Evolutionary conservation across 2,888 invertebrate genomes (phyloP).

Genomic region (Boloria selene): DNA sequence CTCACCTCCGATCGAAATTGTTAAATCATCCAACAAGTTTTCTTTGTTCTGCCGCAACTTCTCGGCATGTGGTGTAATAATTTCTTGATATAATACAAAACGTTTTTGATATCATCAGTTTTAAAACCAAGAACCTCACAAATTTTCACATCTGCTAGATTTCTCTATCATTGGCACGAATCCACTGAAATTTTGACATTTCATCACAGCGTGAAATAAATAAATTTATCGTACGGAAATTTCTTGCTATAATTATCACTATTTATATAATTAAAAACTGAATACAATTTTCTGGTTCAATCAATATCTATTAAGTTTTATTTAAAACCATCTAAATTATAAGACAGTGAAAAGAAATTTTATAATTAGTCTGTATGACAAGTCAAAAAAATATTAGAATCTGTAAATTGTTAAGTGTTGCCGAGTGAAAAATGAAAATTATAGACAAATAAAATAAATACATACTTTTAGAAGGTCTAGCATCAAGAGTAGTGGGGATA

Average conservation of each 20-base stretch:
- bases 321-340: no score
- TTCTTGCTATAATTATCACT: background rate
- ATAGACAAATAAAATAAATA: no score
- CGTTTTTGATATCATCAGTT: constrained; percentile 53
- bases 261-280: no score
- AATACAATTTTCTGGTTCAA: no score
- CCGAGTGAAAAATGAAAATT: no score
- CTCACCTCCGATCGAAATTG: constrained; percentile 67
- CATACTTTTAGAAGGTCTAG: no score
- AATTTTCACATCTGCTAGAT: constrained; percentile 60
- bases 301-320: no score
- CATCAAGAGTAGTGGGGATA: no score
- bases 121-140: constrained; percentile 54
- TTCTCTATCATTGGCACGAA: constrained; percentile 68
- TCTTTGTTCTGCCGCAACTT: constrained; percentile 38
- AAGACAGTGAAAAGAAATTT: no score
- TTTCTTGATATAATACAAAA: constrained; percentile 43
- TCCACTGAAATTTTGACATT: constrained; percentile 78
- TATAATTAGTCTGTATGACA: no score
- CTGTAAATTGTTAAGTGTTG: no score
- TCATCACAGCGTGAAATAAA: constrained; percentile 58
- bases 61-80: constrained; percentile 40
- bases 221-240: constrained; percentile 32
- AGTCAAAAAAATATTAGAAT: no score
- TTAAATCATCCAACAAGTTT: constrained; percentile 63